These are phyloP conservation scores for Caiman crocodilus DNA, from an alignment of 2,797 vertebrate species.

Conservation along the genomic window DNA sequence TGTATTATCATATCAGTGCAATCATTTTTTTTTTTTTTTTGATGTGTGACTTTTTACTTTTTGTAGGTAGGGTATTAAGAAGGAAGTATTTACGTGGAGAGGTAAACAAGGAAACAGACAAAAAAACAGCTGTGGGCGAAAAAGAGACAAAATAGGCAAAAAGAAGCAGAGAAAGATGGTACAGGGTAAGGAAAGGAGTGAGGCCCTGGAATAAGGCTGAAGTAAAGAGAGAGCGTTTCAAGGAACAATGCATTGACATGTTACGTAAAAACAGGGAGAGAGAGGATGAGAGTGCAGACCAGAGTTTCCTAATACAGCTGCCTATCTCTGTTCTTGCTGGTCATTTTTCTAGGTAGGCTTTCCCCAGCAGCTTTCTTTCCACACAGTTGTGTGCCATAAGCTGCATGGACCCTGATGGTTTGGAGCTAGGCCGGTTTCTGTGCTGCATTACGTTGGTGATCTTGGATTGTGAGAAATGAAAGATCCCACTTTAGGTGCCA, in stretches of 20 bases:
- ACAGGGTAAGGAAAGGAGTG: background rate
- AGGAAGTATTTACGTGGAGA: background rate
- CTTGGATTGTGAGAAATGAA: background rate
- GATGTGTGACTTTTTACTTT: background rate
- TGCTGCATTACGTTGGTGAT: background rate
- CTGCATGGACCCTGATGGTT: background rate
- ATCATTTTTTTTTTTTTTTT: background rate
- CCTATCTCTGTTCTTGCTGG: background rate
- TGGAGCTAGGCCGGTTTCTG: too few species aligned
- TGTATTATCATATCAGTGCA: background rate
- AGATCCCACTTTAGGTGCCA: background rate
- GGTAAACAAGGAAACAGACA: background rate
- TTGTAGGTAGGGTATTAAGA: background rate
- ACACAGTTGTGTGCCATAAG: background rate
- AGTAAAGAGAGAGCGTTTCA: background rate
- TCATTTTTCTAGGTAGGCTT: background rate
- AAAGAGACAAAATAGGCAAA: background rate
- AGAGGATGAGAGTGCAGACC: background rate
- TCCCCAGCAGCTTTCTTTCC: background rate
- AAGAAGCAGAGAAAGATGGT: background rate
- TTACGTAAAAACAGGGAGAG: background rate
- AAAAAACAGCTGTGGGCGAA: background rate
- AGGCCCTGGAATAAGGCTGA: background rate
- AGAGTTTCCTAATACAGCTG: background rate
- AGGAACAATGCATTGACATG: too few species aligned